A percentile compares a stretch with the other conserved stretches of the same genome.
Evolutionary conservation across 1,140 invertebrate genomes (phyloP).

Genomic region (Plutomurus gul): DNA sequence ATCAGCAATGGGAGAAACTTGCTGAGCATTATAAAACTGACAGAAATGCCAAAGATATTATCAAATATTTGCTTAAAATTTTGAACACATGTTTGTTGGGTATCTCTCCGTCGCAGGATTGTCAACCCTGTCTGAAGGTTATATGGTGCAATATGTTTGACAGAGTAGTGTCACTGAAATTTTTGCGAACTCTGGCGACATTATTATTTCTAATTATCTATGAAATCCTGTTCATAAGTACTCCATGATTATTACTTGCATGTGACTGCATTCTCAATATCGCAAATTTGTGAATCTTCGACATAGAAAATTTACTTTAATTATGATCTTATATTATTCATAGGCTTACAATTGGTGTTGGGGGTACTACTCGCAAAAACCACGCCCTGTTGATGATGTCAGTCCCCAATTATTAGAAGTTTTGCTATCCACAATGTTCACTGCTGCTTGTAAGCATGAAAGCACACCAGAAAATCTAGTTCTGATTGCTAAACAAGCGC

Average conservation of each 20-base stretch:
- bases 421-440: slow-evolving; percentile 7
- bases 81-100: background rate
- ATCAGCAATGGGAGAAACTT: background rate
- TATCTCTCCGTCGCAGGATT: background rate
- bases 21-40: background rate
- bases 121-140: background rate
- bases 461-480: background rate
- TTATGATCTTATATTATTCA: background rate
- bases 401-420: background rate
- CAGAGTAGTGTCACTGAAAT: too few relatives aligned
- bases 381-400: background rate
- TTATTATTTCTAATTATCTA: too few relatives aligned
- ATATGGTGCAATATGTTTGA: too few relatives aligned
- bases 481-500: background rate
- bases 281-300: too few relatives aligned
- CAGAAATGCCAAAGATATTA: background rate
- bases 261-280: too few relatives aligned
- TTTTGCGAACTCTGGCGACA: too few relatives aligned
- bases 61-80: background rate
- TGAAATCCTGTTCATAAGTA: too few relatives aligned
- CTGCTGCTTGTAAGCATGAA: background rate
- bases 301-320: background rate
- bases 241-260: too few relatives aligned
- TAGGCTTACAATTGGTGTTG: slow-evolving; percentile 8
- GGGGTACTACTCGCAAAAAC: background rate